Evolutionary conservation across 2,113 vertebrate genomes (phyloP), one percentile per base, ranked within the genome.

Genomic region (Gallinago media): DNA sequence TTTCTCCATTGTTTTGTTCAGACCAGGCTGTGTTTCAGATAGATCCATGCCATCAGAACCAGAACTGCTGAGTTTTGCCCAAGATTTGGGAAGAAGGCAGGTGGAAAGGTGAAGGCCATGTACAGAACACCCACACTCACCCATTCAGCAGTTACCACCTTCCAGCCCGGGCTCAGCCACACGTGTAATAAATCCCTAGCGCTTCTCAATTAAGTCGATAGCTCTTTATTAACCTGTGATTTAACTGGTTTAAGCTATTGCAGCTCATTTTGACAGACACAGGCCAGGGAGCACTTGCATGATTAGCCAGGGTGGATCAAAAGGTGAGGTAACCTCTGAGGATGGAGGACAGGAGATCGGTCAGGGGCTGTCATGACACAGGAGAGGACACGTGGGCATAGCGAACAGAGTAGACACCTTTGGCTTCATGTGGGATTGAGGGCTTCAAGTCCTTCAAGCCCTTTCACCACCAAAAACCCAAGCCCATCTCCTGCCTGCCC

Each of bases 101-200:
- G 31, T 49, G 11, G n/a, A 42, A 78, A 71, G 19, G 17, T 40
- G 4, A 89, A 71, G 44, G 50, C 29, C 47, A 8, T 4, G 0
- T 15, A 11, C n/a, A 54, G 34, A 23, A 7, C 23, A 7, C 17
- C 3, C 17, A 40, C 27, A 4, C 65, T 27, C 36, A 4, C 65
- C 23, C 36, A 52, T 11, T 4, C 34, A 70, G 49, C 66, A 62
- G 23, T 4, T 38, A 12, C 27, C n/a, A 34, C 38, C 32, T n/a
- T 9, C 52, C 82, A 87, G 44, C 15, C 26, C 20, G 14, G 19
- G 55, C 46, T 82, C 26, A 72, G 47, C 12, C 65, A 12, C 1
- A 8, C 0, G 0, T 8, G 13, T 40, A 55, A 54, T 8, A 23
- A 75, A 71, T 18, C n/a, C 66, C 50, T 21, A 13, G 1, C 0